Conservation (phyloP, 35 echinoderm and acorn worm genomes). For the Heliocidaris tuberculata region DNA sequence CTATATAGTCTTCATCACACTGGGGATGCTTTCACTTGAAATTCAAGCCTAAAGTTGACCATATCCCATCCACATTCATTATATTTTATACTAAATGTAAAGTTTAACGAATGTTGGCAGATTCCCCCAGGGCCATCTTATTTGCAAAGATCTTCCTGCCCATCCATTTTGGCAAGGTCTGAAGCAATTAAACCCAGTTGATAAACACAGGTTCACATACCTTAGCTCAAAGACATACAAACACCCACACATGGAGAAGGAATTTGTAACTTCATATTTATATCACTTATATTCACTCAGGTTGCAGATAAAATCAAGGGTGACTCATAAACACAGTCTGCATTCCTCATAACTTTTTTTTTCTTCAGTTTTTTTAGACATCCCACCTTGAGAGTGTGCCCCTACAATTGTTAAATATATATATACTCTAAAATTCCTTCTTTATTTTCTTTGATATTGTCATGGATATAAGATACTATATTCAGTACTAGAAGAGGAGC, state of each 20-base stretch:
- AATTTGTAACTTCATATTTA: neutral
- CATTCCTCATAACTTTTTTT: neutral
- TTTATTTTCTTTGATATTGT: too few relatives aligned
- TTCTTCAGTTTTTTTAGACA: too few relatives aligned
- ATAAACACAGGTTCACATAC: neutral
- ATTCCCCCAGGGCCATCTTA: neutral
- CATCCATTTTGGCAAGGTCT: neutral
- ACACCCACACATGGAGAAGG: neutral
- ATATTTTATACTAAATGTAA: neutral
- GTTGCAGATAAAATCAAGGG: neutral
- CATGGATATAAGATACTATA: too few relatives aligned
- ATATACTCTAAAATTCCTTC: too few relatives aligned
- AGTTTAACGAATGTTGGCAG: neutral
- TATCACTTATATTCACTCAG: conserved; percentile 3
- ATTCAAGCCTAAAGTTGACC: neutral
- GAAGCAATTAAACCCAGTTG: conserved; percentile 9
- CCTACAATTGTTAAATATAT: too few relatives aligned
- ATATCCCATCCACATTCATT: neutral
- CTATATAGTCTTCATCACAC: neutral
- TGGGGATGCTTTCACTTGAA: neutral
- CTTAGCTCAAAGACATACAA: conserved; percentile 3
- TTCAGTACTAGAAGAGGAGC: too few relatives aligned
- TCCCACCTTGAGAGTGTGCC: too few relatives aligned
- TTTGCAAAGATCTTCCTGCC: neutral
- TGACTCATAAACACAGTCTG: neutral